These are phyloP conservation scores for Furcifer pardalis DNA, from an alignment of 2,797 vertebrate species.

Conservation along the genomic window DNA sequence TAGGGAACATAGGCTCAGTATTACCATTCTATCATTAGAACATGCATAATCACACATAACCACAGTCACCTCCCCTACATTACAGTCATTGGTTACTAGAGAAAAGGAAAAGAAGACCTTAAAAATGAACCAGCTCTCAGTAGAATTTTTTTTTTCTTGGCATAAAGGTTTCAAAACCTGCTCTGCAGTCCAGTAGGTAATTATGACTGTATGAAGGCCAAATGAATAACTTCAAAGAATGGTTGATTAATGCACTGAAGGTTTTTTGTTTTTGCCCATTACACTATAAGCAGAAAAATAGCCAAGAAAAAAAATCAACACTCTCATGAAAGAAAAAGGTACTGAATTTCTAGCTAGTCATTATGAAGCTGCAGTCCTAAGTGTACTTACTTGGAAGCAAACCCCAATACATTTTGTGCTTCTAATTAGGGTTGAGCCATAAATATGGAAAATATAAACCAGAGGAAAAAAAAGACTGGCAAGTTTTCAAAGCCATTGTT, in stretches of 20 bases:
- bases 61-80: not conserved
- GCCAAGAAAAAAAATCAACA: not conserved
- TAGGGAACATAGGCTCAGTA: not conserved
- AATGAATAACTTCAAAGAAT: constrained; percentile 16
- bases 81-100: not conserved
- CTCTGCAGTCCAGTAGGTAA: not conserved
- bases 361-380: not conserved
- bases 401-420: not conserved
- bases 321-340: not conserved
- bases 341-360: not conserved
- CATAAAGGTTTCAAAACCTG: not conserved
- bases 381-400: not conserved
- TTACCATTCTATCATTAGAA: constrained; percentile 47
- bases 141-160: constrained; percentile 1
- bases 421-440: not conserved
- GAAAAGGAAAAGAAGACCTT: constrained; percentile 5
- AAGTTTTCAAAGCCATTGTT: not conserved
- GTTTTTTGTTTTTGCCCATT: not conserved
- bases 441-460: not conserved
- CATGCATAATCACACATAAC: constrained; percentile 16
- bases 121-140: constrained; percentile 3
- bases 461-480: not conserved
- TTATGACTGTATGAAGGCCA: constrained; percentile 14
- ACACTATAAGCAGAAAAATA: constrained; percentile 1
- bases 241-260: not conserved